These are phyloP conservation scores for Therioaphis trifolii DNA, from an alignment of 2,888 invertebrate genomes.

Conservation along the genomic window DNA sequence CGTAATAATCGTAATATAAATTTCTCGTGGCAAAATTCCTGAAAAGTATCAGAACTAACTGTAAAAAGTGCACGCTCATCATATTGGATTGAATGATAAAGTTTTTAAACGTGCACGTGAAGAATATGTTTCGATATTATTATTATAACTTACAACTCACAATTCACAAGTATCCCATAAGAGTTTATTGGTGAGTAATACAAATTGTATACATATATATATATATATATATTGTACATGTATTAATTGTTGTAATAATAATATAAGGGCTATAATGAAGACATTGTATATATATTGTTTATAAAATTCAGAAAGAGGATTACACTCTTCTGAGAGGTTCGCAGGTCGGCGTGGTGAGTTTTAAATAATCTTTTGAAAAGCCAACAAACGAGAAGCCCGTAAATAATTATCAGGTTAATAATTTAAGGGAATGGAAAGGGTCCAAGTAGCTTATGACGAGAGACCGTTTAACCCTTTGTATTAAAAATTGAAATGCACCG, in stretches of 20 bases:
- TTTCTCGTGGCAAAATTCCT: slow-evolving; percentile 53
- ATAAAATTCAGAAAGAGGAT: slow-evolving; percentile 42
- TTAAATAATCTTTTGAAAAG: slow-evolving; percentile 62
- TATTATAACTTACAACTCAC: too few relatives aligned
- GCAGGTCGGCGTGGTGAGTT: slow-evolving; percentile 38
- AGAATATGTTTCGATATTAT: too few relatives aligned
- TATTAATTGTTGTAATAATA: too few relatives aligned
- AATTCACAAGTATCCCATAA: too few relatives aligned
- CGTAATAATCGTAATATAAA: slow-evolving; percentile 52
- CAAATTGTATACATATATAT: too few relatives aligned
- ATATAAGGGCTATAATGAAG: too few relatives aligned
- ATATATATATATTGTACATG: too few relatives aligned
- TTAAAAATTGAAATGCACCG: slow-evolving; percentile 55
- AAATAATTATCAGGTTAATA: slow-evolving; percentile 62
- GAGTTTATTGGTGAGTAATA: too few relatives aligned
- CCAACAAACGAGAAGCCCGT: slow-evolving; percentile 49
- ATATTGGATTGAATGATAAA: too few relatives aligned
- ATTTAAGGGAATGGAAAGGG: slow-evolving; percentile 58
- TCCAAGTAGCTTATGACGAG: slow-evolving; percentile 57
- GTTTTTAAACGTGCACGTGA: too few relatives aligned
- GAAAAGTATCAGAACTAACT: slow-evolving; percentile 1
- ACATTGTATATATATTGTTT: neutral
- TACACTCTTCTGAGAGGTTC: slow-evolving; percentile 44
- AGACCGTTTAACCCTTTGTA: slow-evolving; percentile 60
- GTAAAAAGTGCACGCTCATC: neutral